Percentiles rank a stretch among this genome's conserved stretches.
phyloP scores from a whole-genome alignment of 2,113 vertebrate genomes.

The Neodontobutis hainanensis region DNA sequence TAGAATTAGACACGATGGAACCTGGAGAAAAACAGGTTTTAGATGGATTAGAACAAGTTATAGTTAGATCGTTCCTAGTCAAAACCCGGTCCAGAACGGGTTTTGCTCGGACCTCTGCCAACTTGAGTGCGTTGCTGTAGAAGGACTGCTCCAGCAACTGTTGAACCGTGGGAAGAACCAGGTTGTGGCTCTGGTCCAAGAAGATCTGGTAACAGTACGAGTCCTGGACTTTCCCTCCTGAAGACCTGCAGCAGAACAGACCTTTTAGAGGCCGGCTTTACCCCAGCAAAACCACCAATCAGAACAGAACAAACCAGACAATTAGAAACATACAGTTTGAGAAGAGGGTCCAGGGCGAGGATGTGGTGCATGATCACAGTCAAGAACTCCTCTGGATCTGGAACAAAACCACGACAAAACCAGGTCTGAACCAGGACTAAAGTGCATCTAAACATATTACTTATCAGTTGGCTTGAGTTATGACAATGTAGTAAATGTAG shows the following conservation, averaged over 20 bases:
- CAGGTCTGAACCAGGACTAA: neutral
- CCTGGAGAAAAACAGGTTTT: slow-evolving; percentile 63
- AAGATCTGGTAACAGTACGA: slow-evolving; percentile 91
- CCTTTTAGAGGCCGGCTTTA: too few relatives aligned
- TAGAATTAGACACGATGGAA: slow-evolving; percentile 89
- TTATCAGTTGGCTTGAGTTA: too few relatives aligned
- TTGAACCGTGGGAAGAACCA: slow-evolving; percentile 86
- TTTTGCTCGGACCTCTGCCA: slow-evolving; percentile 81
- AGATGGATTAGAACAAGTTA: too few relatives aligned
- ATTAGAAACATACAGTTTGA: slow-evolving; percentile 83
- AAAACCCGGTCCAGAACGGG: slow-evolving; percentile 64
- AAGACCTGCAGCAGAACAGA: slow-evolving; percentile 59
- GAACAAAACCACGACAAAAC: slow-evolving; percentile 14
- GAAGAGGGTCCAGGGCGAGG: slow-evolving; percentile 84
- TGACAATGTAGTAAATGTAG: too few relatives aligned
- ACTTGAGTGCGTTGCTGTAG: slow-evolving; percentile 79
- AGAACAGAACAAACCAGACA: too few relatives aligned
- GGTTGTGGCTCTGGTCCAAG: slow-evolving; percentile 85
- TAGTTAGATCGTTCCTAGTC: neutral
- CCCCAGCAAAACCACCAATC: too few relatives aligned
- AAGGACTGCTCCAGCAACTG: slow-evolving; percentile 90
- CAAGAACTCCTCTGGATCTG: slow-evolving; percentile 93
- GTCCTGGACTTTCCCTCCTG: slow-evolving; percentile 80
- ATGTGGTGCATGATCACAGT: slow-evolving; percentile 88
- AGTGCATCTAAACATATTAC: too few relatives aligned